These are phyloP conservation scores for Yasuhikotakia modesta DNA, from an alignment of 2,797 vertebrate species.

Conservation along the genomic window DNA sequence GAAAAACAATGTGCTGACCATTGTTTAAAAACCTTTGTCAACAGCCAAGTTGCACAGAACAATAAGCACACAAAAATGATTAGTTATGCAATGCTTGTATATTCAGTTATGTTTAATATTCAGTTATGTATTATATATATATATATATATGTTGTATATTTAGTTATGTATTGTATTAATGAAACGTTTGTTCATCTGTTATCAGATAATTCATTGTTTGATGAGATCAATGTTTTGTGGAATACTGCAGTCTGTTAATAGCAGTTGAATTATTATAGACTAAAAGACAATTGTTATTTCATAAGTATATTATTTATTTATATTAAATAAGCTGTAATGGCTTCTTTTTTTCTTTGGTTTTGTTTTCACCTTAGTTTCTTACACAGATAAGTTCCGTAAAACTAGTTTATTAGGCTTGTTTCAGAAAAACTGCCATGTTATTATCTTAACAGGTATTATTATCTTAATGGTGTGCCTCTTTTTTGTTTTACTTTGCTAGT, in stretches of 20 bases:
- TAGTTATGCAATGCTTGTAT: conserved; percentile 46
- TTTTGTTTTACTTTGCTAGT: not conserved
- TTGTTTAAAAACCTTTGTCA: conserved; percentile 48
- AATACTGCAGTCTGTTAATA: not conserved
- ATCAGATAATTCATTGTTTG: not conserved
- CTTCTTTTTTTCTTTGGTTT: not conserved
- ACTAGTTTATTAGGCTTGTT: not conserved
- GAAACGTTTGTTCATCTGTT: not conserved
- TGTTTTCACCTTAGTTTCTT: not conserved
- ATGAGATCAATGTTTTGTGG: not conserved
- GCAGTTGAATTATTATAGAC: too few relatives aligned
- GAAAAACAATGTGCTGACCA: conserved; percentile 10
- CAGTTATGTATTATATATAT: not conserved
- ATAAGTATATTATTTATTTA: not conserved
- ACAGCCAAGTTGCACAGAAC: conserved; percentile 65
- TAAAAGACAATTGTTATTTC: not conserved
- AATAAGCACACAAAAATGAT: conserved; percentile 41
- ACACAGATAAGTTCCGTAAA: not conserved
- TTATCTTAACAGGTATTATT: too few relatives aligned
- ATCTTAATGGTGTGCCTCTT: too few relatives aligned
- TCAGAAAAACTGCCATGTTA: not conserved
- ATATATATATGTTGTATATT: conserved; percentile 31
- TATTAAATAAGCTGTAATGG: not conserved
- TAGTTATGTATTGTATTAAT: conserved; percentile 6
- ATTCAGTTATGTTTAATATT: conserved; percentile 4